Conservation (phyloP, 2,888 invertebrate genomes). For the Drosophila nr. medialis region DNA sequence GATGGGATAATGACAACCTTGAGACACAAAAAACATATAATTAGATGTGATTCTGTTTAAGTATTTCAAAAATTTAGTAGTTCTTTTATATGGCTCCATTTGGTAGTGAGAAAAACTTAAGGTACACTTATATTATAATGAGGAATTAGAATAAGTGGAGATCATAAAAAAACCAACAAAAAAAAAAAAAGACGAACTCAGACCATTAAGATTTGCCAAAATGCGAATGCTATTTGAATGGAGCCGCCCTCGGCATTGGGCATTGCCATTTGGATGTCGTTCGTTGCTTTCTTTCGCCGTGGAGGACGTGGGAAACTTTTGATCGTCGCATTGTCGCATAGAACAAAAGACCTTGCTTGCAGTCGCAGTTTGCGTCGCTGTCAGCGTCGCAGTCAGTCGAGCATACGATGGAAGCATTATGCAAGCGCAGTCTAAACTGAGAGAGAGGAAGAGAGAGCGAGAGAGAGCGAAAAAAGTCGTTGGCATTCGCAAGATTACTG, state of each 20-base stretch:
- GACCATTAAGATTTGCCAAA: conserved; percentile 26
- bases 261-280: conserved; percentile 13
- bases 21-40: neutral
- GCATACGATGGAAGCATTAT: conserved; percentile 48
- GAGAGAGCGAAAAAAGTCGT: conserved; percentile 31
- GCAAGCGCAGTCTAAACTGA: conserved; percentile 43
- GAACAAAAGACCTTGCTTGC: conserved; percentile 56
- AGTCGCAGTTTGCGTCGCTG: conserved; percentile 12
- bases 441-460: conserved; percentile 1
- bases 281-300: conserved; percentile 34
- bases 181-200: neutral
- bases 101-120: neutral
- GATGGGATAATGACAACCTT: neutral
- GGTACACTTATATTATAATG: neutral
- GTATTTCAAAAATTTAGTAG: neutral
- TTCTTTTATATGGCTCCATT: neutral
- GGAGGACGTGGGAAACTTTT: conserved; percentile 66
- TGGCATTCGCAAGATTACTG: conserved; percentile 27
- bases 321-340: conserved; percentile 60
- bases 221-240: conserved; percentile 12
- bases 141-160: conserved; percentile 1
- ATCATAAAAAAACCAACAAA: neutral
- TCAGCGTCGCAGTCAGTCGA: conserved; percentile 20
- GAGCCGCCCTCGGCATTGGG: conserved; percentile 35
- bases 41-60: neutral